Base-by-base conservation (phyloP, 1,140 invertebrate species). In the Hypothenemus hampei region DNA sequence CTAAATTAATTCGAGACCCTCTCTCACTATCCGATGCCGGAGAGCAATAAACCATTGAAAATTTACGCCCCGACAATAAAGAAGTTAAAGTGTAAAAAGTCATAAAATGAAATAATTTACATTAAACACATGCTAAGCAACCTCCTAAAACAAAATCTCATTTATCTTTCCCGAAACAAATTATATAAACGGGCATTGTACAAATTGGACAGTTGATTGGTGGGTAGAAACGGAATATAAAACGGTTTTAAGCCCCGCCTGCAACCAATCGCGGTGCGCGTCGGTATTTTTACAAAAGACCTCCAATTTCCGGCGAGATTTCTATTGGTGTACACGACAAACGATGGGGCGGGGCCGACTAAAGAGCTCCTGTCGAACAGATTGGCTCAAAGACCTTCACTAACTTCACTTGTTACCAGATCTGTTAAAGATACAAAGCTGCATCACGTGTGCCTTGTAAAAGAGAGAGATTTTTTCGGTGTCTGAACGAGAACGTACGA, bases 61-160 rank as follows among this genome's bases (percentile, higher is more conserved):
- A 67, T 67, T 67, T 64, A 63, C 60, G 36, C 48, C n/a, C n/a
- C 40, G 48, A 57, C 61, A 60, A 64, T 67, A 64, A 66, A 67
- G 59, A 51, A 65, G 56, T 64, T 54, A 57, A 51, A 64, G 46
- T 56, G 58, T 58, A 56, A 62, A 62, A 62, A 59, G 41, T 59
- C 57, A 63, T 67, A 69, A 69, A 66, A 21, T 47, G 63, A 64
- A 69, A 69, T 69, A 67, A 69, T 69, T 67, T 67, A 67, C 67
- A 70, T 67, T 69, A 67, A 70, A 63, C 60, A 70, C 68, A 67
- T 66, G 62, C 62, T 70, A 67, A 69, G 67, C 66, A 66, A 65
- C 47, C 52, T 59, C 55, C 59, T 63, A 67, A 68, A 68, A 66
- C 68, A 66, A 70, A 68, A 67, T 66, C 64, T 60, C 63, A 69